phyloP scores from a whole-genome alignment of 1,140 invertebrate species.

The Drosophila jambulina region DNA sequence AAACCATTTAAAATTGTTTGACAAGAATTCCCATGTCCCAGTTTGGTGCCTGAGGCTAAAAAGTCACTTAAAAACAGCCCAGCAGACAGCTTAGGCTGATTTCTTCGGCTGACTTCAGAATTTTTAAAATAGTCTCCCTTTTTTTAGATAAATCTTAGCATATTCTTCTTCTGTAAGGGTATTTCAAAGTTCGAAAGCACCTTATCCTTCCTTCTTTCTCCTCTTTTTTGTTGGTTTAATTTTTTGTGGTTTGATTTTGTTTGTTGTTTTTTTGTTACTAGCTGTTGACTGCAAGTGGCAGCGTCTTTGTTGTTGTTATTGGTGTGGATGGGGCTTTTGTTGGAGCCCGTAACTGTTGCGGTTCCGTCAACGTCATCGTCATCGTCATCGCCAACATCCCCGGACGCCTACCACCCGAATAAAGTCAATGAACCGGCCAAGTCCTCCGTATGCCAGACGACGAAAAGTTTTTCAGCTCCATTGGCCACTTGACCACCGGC shows the following conservation, averaged over 20 bases:
- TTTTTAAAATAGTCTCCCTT: background rate
- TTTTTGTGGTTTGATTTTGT: conserved; percentile 24
- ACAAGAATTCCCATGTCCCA: no score
- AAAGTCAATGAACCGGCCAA: conserved; percentile 59
- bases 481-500: conserved; percentile 44
- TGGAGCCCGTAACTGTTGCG: conserved; percentile 64
- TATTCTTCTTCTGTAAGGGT: background rate
- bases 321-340: conserved; percentile 36
- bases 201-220: background rate
- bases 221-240: conserved; percentile 33
- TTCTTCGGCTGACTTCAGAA: background rate
- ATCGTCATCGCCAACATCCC: conserved; percentile 22
- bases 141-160: background rate
- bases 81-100: no score
- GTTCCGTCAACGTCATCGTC: conserved; percentile 41
- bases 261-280: conserved; percentile 24
- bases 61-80: no score
- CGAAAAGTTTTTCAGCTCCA: conserved; percentile 32
- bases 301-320: conserved; percentile 38
- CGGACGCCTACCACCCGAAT: background rate
- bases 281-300: conserved; percentile 38
- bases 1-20: background rate
- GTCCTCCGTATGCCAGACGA: conserved; percentile 10
- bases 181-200: background rate
- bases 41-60: no score